Evolutionary conservation across 2,888 invertebrate species (phyloP), one percentile per base, ranked within the genome.

Genomic region (Sinelater perroti): DNA sequence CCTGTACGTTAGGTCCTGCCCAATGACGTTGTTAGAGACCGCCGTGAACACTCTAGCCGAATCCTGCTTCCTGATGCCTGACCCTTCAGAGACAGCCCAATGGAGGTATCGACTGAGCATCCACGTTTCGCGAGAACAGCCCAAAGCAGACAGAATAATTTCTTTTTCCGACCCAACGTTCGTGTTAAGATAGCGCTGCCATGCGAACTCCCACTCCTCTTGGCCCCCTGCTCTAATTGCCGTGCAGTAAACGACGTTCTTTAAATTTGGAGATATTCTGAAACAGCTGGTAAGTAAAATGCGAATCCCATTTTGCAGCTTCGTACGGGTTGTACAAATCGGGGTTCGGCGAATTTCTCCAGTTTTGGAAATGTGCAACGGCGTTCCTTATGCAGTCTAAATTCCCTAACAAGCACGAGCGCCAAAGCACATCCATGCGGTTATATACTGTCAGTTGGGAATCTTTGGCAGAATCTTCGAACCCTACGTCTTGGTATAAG

Each of bases 171-270:
- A 88, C 0, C 92, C 92, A 0, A 92, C 88, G 62, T 88, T 88
- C 1, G 91, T 86, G 2, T 83, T 84, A 26, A 84, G 75, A 73
- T 91, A 95, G 20, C 90, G 82, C 38, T 90, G 82, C 87, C 93
- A 94, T 0, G 90, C 89, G 74, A 95, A 96, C 61, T 91, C 85
- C 96, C 96, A 97, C 72, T 95, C 94, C 0, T 83, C 81, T 63
- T 90, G 88, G 0, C 90, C 90, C 0, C 96, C 96, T 6, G 89
- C 85, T 52, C 87, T 83, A 4, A 97, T 87, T 0, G 92, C 95
- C 1, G 90, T 88, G 72, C 96, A 96, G 77, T 95, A 95, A 1
- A 95, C 91, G 1, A 91, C 86, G 17, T 85, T 85, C 40, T 92
- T 89, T 28, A 95, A 76, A 73, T 95, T 93, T 0, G 93, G 90